Percentiles rank a stretch among this genome's conserved stretches.
These are phyloP conservation scores for Lottia scabra DNA, from an alignment of 2,888 invertebrate species.

Conservation along the genomic window DNA sequence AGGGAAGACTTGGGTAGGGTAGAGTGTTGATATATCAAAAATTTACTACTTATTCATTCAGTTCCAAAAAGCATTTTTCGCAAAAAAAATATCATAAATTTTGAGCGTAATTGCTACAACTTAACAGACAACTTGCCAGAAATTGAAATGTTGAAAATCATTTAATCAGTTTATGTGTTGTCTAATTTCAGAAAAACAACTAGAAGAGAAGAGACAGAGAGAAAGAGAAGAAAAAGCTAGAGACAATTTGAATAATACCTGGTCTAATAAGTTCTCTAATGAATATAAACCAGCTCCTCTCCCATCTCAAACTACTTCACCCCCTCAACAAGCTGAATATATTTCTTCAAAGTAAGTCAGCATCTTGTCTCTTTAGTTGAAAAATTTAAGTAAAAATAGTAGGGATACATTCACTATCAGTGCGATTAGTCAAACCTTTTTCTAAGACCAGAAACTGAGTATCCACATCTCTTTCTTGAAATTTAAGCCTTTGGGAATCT, in stretches of 20 bases:
- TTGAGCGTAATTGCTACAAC: no score
- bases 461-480: no score
- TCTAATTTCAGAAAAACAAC: slow-evolving; percentile 52
- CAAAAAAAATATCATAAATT: no score
- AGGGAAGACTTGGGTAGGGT: slow-evolving; percentile 65
- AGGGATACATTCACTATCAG: no score
- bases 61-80: background rate
- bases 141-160: no score
- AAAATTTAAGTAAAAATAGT: no score
- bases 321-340: background rate
- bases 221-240: slow-evolving; percentile 35
- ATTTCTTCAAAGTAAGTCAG: background rate
- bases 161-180: background rate
- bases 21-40: background rate
- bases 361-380: no score
- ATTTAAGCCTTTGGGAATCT: no score
- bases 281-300: slow-evolving; percentile 31
- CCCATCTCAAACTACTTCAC: slow-evolving; percentile 30
- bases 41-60: background rate
- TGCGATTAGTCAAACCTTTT: no score
- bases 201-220: slow-evolving; percentile 65
- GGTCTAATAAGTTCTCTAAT: slow-evolving; percentile 45
- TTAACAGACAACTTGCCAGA: no score
- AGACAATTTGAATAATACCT: slow-evolving; percentile 38
- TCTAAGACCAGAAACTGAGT: no score